Evolutionary conservation across 23 tunicate species (phyloP).

Genomic region (Oikopleura albicans): DNA sequence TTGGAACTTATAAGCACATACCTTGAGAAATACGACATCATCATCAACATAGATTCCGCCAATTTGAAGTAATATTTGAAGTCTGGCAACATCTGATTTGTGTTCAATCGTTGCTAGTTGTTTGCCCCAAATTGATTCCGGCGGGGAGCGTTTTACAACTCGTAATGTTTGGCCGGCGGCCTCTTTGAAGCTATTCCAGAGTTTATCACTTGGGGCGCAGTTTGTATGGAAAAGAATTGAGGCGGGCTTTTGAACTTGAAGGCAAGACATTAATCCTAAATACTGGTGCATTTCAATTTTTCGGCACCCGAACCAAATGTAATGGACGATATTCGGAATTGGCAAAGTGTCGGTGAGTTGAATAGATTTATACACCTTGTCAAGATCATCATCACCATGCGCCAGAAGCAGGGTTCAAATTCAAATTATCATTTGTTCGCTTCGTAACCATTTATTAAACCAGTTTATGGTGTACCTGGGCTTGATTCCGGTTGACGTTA

Average conservation of each 20-base stretch:
- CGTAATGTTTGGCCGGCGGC: slow-evolving; percentile 28
- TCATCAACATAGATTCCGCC: slow-evolving; percentile 97
- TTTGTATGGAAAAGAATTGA: slow-evolving; percentile 60
- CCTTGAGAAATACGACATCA: slow-evolving; percentile 41
- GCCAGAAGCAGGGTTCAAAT: too few relatives aligned
- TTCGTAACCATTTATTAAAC: too few relatives aligned
- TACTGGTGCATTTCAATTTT: neutral
- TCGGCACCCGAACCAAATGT: slow-evolving; percentile 15
- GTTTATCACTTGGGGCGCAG: slow-evolving; percentile 52
- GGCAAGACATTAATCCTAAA: slow-evolving; percentile 39
- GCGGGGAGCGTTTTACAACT: slow-evolving; percentile 51
- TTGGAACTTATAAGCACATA: too few relatives aligned
- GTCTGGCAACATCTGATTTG: slow-evolving; percentile 66
- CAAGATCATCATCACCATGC: too few relatives aligned
- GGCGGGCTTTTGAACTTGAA: slow-evolving; percentile 30
- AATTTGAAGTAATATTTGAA: slow-evolving; percentile 58
- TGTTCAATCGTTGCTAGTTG: slow-evolving; percentile 54
- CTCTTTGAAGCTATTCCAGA: slow-evolving; percentile 32
- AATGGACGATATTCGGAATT: neutral
- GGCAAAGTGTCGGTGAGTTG: neutral
- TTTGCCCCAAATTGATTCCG: slow-evolving; percentile 34
- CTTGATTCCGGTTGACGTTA: too few relatives aligned
- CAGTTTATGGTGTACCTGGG: too few relatives aligned
- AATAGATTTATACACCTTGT: too few relatives aligned
- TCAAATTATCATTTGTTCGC: too few relatives aligned